Evolutionary conservation across 2,888 invertebrate species (phyloP), one percentile per base, ranked within the genome.

Genomic region (Sinopyrophorus schimmeli): DNA sequence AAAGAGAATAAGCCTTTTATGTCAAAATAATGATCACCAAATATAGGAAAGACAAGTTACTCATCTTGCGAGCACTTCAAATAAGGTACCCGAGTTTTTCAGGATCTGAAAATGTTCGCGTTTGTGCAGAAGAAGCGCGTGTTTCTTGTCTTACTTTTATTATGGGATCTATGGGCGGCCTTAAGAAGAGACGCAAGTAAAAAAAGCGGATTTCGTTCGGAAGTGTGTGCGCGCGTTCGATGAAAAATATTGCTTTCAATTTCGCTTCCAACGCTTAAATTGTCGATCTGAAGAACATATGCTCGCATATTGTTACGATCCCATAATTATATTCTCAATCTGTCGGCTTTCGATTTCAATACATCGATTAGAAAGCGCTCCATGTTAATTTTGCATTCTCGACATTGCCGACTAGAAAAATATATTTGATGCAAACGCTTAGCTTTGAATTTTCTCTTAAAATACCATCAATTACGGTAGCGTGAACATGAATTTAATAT

Each of bases 21-120:
- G 51, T 47, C 47, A 35, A 23, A 41, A 38, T 51, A 51, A 51
- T 51, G 51, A 51, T 37, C 40, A 21, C 51, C 51, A 44, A 51
- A 51, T 51, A 51, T 51, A 51, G 51, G 24, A 24, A 41, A 21
- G 37, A 46, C 51, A 24, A 51, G 51, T 39, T 43, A 32, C 27
- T 38, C 43, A 32, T 46, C 37, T 41, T 42, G 32, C 14, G 17
- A 24, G 12, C 28, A 24, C 24, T 46, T 46, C 46, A 31, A 46
- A 46, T 37, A 46, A 9, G 46, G 46, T 31, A 31, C 46, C 24
- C n/a, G 31, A 9, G 15, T 38, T 46, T 46, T 46, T 46, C 31
- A 34, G 30, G 18, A 46, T 38, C 28, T 38, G 24, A 21, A 20
- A 35, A 35, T 35, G 23, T 24, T 24, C 23, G 31, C 30, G 21